A percentile compares a stretch with the other conserved stretches of the same genome.
Conservation (phyloP, 2,888 invertebrate species). For the Rugalucina vietnamica region DNA sequence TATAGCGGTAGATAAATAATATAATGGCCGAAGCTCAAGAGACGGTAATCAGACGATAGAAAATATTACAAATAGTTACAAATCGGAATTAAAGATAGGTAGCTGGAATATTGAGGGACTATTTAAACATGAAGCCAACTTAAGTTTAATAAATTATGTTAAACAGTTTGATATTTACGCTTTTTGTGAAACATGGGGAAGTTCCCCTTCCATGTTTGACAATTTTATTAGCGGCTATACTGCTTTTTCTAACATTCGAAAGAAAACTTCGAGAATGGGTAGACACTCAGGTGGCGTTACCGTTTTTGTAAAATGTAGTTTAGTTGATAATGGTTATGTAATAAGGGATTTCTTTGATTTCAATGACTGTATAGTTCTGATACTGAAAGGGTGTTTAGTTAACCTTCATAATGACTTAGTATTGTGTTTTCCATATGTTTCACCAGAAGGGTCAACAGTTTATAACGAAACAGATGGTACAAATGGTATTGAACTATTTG, state of each 20-base stretch:
- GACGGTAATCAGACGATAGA: not conserved
- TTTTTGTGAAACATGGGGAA: conserved; percentile 11
- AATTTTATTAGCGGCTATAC: not conserved
- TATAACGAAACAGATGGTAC: not conserved
- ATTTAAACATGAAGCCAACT: not conserved
- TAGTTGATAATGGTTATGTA: not conserved
- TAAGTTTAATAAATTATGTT: not conserved
- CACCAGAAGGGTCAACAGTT: not conserved
- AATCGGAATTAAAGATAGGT: not conserved
- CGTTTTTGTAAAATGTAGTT: not conserved
- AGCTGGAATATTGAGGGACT: not conserved
- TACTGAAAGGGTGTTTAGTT: not conserved
- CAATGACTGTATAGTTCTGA: not conserved
- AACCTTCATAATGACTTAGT: not conserved
- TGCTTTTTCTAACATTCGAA: not conserved
- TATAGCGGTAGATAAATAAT: not conserved
- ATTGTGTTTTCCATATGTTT: not conserved
- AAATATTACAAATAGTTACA: not conserved
- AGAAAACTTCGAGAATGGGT: not conserved
- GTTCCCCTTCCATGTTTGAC: not conserved
- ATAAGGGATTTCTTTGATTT: not conserved
- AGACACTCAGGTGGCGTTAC: conserved; percentile 8
- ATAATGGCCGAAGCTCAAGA: not conserved
- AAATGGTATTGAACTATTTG: not conserved
- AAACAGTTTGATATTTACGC: not conserved